Conservation (phyloP, 2,888 invertebrate genomes). For the Hyposoter dolosus region DNA sequence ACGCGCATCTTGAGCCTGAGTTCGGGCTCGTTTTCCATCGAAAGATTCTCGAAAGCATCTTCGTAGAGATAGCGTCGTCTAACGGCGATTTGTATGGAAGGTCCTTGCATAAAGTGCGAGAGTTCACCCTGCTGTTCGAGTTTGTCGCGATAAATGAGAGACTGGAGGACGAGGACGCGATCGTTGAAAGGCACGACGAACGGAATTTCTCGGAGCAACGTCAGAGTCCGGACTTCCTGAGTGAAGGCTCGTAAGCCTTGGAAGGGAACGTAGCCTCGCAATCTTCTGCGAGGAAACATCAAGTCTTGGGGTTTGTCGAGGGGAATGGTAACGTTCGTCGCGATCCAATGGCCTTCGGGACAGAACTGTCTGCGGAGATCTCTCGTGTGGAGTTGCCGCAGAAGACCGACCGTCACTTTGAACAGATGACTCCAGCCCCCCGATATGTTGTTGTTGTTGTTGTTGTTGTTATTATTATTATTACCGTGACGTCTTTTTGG, state of each 20-base stretch:
- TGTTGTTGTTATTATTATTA: neutral
- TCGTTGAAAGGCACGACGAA: constrained; percentile 97
- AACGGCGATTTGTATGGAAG: constrained; percentile 91
- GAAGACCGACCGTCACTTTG: constrained; percentile 91
- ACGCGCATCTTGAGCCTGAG: constrained; percentile 94
- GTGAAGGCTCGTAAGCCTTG: constrained; percentile 86
- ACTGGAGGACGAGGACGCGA: constrained; percentile 93
- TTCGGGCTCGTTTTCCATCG: constrained; percentile 95
- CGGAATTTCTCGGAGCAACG: constrained; percentile 96
- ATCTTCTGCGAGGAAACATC: constrained; percentile 85
- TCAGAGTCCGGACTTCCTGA: constrained; percentile 92
- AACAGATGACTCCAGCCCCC: constrained; percentile 92
- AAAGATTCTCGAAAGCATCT: constrained; percentile 97
- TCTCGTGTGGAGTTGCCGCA: constrained; percentile 93
- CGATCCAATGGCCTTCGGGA: constrained; percentile 90
- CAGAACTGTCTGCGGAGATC: constrained; percentile 94
- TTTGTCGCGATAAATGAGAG: constrained; percentile 88
- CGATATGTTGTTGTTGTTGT: no score
- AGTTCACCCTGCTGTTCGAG: constrained; percentile 91
- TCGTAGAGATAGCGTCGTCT: constrained; percentile 98
- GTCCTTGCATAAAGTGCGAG: constrained; percentile 91
- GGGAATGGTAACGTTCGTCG: constrained; percentile 84
- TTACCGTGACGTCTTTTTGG: neutral
- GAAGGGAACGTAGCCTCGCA: constrained; percentile 86
- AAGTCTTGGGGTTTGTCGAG: constrained; percentile 87